Evolutionary conservation across 1,140 invertebrate genomes (phyloP).

Genomic region (Lordiphosa collinella): DNA sequence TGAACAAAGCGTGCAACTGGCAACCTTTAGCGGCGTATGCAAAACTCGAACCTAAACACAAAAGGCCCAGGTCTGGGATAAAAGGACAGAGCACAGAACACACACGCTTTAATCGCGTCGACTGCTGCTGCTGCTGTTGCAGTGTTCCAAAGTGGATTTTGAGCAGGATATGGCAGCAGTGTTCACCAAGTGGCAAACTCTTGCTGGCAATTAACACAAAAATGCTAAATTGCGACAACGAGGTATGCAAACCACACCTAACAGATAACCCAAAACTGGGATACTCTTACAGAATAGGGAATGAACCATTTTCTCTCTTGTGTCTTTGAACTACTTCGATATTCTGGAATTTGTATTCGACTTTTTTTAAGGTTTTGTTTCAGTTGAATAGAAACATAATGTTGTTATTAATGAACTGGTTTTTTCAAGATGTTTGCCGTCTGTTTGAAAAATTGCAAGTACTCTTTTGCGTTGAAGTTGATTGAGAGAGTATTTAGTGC

Average conservation of each 20-base stretch:
- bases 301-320: too few relatives aligned
- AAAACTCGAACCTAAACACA: conserved; percentile 62
- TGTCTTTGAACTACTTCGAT: too few relatives aligned
- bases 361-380: too few relatives aligned
- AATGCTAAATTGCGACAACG: conserved; percentile 54
- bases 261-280: neutral
- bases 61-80: conserved; percentile 41
- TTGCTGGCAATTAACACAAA: conserved; percentile 52
- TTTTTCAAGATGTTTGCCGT: too few relatives aligned
- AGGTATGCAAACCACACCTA: neutral
- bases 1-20: conserved; percentile 51
- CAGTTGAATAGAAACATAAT: too few relatives aligned
- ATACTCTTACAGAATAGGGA: neutral
- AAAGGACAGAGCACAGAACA: conserved; percentile 34
- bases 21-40: conserved; percentile 57
- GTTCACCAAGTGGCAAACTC: conserved; percentile 48
- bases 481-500: too few relatives aligned
- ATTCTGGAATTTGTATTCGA: too few relatives aligned
- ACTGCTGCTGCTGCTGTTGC: conserved; percentile 13
- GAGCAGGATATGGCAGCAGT: conserved; percentile 51
- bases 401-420: too few relatives aligned
- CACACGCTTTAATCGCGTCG: conserved; percentile 50
- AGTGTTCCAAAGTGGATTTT: conserved; percentile 37
- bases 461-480: too few relatives aligned
- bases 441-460: too few relatives aligned